Evolutionary conservation across 2,113 vertebrate genomes (phyloP).

Genomic region (Tautogolabrus adspersus): DNA sequence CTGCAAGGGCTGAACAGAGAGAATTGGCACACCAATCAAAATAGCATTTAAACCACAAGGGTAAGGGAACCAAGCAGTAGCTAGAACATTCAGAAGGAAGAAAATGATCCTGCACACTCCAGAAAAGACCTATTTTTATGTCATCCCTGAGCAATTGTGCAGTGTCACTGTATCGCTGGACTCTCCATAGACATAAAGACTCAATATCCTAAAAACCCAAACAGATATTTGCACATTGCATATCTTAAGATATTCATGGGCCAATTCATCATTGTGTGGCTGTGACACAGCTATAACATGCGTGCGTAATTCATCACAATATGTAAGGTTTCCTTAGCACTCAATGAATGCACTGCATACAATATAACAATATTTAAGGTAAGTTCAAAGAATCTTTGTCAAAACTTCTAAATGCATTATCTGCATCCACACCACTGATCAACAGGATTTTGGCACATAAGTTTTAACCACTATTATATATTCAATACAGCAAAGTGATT

Average conservation of each 20-base stretch:
- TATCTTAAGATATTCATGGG: background rate
- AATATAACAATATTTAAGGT: background rate
- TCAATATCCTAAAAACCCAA: constrained; percentile 39
- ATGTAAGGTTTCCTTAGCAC: background rate
- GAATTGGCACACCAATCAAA: constrained; percentile 81
- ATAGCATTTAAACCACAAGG: constrained; percentile 81
- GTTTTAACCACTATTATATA: constrained; percentile 1
- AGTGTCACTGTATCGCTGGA: constrained; percentile 57
- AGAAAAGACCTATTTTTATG: constrained; percentile 69
- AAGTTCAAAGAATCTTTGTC: background rate
- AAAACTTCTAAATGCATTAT: background rate
- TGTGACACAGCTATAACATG: constrained; percentile 12
- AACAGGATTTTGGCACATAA: background rate
- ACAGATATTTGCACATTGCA: constrained; percentile 12
- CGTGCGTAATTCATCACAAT: constrained; percentile 2
- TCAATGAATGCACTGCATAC: background rate
- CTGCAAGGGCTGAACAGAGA: constrained; percentile 64
- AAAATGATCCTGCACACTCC: constrained; percentile 54
- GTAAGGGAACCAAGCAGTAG: constrained; percentile 69
- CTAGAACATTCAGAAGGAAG: constrained; percentile 50
- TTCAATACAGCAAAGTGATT: constrained; percentile 22
- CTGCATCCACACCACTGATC: constrained; percentile 1
- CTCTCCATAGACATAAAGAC: constrained; percentile 49
- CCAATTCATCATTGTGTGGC: constrained; percentile 11
- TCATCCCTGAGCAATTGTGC: constrained; percentile 62